Conservation (phyloP, 2,797 vertebrate species). For the Poeciliopsis gracilis region DNA sequence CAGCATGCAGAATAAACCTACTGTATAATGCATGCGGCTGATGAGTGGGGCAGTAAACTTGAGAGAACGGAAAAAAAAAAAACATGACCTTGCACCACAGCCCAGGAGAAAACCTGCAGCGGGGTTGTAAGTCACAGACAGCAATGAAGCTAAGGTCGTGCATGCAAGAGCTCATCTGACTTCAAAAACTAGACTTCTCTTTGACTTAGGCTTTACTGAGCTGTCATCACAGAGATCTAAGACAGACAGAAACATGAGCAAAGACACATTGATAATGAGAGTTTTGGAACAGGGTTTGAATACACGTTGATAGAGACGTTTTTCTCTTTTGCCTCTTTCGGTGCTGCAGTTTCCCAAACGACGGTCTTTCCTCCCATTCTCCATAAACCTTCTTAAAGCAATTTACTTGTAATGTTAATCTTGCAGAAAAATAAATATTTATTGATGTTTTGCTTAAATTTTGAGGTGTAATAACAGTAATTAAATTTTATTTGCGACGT, state of each 20-base stretch:
- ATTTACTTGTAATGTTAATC: neutral
- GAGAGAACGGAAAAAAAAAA: conserved; percentile 18
- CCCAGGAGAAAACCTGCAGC: conserved; percentile 32
- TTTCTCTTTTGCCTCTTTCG: conserved; percentile 24
- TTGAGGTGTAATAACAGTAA: neutral
- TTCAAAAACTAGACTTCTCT: conserved; percentile 29
- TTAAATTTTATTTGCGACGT: neutral
- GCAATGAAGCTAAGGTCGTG: conserved; percentile 40
- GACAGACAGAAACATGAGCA: conserved; percentile 20
- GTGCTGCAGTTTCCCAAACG: conserved; percentile 4
- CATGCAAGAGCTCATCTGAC: conserved; percentile 22
- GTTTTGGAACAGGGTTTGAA: conserved; percentile 46
- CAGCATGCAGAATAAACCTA: conserved; percentile 50
- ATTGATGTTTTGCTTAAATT: neutral
- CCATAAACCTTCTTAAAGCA: neutral
- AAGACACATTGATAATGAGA: conserved; percentile 23
- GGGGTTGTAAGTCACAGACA: conserved; percentile 21
- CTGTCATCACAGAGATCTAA: conserved; percentile 64
- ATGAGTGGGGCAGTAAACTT: conserved; percentile 35
- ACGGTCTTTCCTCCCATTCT: conserved; percentile 7
- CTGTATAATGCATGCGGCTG: conserved; percentile 52
- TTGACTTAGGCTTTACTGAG: conserved; percentile 55
- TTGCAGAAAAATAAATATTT: neutral
- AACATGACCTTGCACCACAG: conserved; percentile 37
- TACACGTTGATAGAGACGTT: conserved; percentile 39